Evolutionary conservation across 2,113 vertebrate genomes (phyloP), one percentile per base, ranked within the genome.

Genomic region (Sprattus sprattus): DNA sequence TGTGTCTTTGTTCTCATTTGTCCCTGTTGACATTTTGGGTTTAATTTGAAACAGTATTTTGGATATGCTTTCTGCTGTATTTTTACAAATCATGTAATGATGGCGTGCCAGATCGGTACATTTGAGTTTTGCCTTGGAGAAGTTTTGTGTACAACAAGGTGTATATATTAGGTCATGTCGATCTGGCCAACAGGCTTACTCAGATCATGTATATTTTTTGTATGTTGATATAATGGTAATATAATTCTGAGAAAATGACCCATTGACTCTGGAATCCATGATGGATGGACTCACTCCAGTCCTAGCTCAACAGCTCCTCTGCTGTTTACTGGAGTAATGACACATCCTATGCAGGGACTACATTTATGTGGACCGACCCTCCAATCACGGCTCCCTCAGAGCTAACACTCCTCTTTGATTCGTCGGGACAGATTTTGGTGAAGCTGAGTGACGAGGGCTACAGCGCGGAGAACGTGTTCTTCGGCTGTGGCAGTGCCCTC

Each of bases 381-480:
- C 52, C 52, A 54, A 18, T 54, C 52, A 54, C 52, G 16, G 16
- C 52, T 54, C 64, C 11, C 64, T 71, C 25, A 71, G 64, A 32
- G 64, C 64, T 28, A 71, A 71, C 11, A 11, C 71, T 78, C 28
- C 11, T 78, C 13, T 32, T 28, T 60, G 44, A 88, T 47, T 84
- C 22, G 16, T 49, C 22, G 18, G 54, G 82, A 18, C 85, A 95
- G 95, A 94, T 96, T 82, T 92, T 96, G 25, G 78, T 90, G 85
- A 94, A 93, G 89, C 91, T 96, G 50, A 91, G 87, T 0, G 93
- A 95, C 46, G 91, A 95, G 83, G 92, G 94, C 81, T 96, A 94
- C 95, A 95, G 95, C 60, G 91, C 93, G 3, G 95, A 95, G 89
- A 96, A 96, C 1, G 85, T 96, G 28, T 88, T 91, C 85, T 95